Percentiles rank a stretch among this genome's conserved stretches.
Conservation (phyloP, 2,888 invertebrate genomes). For the Corbicula japonica region DNA sequence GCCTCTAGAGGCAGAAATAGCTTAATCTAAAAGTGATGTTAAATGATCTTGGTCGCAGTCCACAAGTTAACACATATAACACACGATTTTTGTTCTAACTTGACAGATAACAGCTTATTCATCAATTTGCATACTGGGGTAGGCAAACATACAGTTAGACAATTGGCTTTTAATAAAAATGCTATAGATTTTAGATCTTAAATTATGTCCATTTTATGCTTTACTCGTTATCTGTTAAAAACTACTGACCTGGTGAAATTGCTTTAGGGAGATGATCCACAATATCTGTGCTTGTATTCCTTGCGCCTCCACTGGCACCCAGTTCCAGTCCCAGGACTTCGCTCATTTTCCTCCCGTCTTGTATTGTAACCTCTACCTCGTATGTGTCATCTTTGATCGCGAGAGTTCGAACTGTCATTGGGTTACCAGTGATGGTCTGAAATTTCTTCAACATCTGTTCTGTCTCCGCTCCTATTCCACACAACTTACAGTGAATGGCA, state of each 20-base stretch:
- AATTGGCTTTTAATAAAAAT: no score
- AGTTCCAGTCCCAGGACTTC: constrained; percentile 25
- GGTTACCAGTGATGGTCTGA: constrained; percentile 25
- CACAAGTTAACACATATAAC: no score
- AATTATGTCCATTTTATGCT: no score
- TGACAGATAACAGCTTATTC: no score
- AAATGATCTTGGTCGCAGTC: no score
- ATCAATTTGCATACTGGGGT: no score
- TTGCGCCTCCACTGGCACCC: background rate
- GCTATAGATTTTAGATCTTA: no score
- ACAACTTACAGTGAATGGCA: constrained; percentile 66
- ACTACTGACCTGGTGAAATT: constrained; percentile 12
- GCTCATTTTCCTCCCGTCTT: constrained; percentile 56
- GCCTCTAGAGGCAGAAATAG: no score
- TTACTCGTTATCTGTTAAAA: no score
- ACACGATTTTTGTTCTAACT: no score
- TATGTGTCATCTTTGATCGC: constrained; percentile 48
- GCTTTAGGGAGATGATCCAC: constrained; percentile 49
- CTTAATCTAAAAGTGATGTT: no score
- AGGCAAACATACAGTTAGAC: no score
- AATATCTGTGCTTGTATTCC: constrained; percentile 34
- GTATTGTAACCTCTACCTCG: constrained; percentile 53
- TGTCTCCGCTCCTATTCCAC: constrained; percentile 31
- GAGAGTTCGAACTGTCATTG: constrained; percentile 40
- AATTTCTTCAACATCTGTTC: constrained; percentile 34